Base-by-base conservation (phyloP, 2,888 invertebrate genomes). In the Notodonta dromedarius region DNA sequence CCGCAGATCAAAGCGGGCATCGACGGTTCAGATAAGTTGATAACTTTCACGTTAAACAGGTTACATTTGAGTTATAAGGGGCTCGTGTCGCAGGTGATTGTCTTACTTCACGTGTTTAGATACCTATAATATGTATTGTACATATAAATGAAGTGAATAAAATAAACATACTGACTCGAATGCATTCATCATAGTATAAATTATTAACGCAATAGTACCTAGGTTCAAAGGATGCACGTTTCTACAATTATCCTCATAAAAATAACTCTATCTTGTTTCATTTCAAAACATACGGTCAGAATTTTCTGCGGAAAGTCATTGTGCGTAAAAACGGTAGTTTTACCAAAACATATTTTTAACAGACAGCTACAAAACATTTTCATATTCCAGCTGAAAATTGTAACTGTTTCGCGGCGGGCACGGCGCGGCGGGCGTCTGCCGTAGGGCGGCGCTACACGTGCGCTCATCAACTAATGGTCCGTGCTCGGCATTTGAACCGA, bases 381-480 rank as follows among this genome's bases (percentile, higher is more conserved):
- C 90, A 90, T 90, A 88, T 91, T 90, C 83, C 85, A 87, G 86
- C 86, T 90, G 91, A 86, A 91, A 91, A 92, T 91, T 88, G 91
- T 92, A 87, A 88, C 89, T 87, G 81, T 88, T 88, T 84, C 84
- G 81, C 67, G 71, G 76, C 68, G 76, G 69, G 74, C 58, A 77
- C 76, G 79, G 71, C 80, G 82, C 35, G 78, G 81, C 79, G 82
- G 79, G 83, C 73, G 81, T 55, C 82, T 82, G 81, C 78, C 83
- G 84, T 83, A 84, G 88, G 87, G 86, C 85, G 86, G 82, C 87
- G 80, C 85, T 82, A 84, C 90, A 90, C 90, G 89, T 87, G 90
- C 90, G 87, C 89, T 94, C 94, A 94, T 94, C 94, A 94, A 91
- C 94, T 94, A 94, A 94, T 94, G 94, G 94, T 89, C 94, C 94